Evolutionary conservation across 2,888 invertebrate species (phyloP), one percentile per base, ranked within the genome.

Genomic region (Brachylomia viminalis): DNA sequence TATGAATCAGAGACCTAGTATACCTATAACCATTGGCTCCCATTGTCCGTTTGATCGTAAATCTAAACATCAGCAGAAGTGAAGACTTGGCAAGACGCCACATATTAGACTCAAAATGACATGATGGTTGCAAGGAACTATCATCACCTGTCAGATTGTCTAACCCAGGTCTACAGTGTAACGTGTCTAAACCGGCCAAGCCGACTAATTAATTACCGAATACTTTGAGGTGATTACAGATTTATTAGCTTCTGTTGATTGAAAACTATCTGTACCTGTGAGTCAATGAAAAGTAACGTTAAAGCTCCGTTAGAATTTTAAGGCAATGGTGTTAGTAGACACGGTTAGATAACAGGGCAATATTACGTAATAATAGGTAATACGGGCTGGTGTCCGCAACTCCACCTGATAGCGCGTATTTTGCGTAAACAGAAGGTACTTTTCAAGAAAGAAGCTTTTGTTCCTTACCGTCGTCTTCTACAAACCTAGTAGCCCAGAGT

Each of bases 101-200:
- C 72, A 79, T 74, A 70, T 47, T 59, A 52, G 27, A 27, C 61
- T 66, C 70, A 64, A 58, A 70, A 70, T 74, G 74, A 67, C 81
- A 62, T 13, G 73, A 23, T 58, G n/a, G 67, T 64, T 52, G 70
- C 62, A 66, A 75, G 80, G 52, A 56, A 47, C 81, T 70, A 69
- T 83, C 85, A 74, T 81, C 85, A 68, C 85, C 61, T 74, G 81
- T 79, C 81, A 62, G 69, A 59, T 83, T 56, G 65, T 79, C 73
- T 61, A 69, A 45, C 84, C 72, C 47, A 58, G 33, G 72, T 69
- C 47, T 45, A 42, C 30, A 64, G 62, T 49, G 75, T 65, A 33
- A 42, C 23, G 47, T 69, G 79, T 80, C 79, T 75, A 69, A 81
- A 52, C 74, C 49, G 23, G 33, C 49, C 33, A 33, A 68, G 33